Base-by-base conservation (phyloP, 2,797 vertebrate species). In the Ciconia nigra region DNA sequence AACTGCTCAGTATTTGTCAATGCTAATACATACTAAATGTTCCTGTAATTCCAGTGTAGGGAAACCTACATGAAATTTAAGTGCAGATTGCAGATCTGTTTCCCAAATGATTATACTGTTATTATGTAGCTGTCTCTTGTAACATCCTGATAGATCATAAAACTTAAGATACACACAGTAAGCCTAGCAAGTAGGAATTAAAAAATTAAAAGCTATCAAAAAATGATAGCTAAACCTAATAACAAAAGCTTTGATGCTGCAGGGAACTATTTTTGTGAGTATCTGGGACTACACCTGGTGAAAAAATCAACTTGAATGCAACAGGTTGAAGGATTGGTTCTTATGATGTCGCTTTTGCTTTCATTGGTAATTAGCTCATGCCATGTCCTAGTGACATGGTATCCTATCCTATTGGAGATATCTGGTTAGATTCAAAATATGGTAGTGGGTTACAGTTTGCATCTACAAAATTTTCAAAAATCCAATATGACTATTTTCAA, bases 341-440 rank as follows among this genome's bases (percentile, higher is more conserved):
- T 42, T 37, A 5, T 0, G 1, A 8, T 44, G 31, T 62, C 0
- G 0, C 22, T 91, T 73, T 28, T 55, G 31, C 57, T 83, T 78
- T 46, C 25, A 20, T 24, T 29, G 67, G 37, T 58, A 66, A 52
- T 88, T n/a, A 41, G 25, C 31, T 81, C 25, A 15, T 69, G 57
- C 41, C 24, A 25, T 46, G 55, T 19, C 44, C 22, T 33, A 13
- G 31, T 62, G 72, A 63, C 16, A 8, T 24, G 47, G 21, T 76
- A 16, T 49, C 54, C 47, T 55, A 5, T 59, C 42, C 54, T 33
- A 3, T 1, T 58, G 25, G 25, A 90, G 58, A 58, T 37, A 42
- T 33, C 54, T 65, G 33, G 5, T 54, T 54, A 76, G 35, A 62
- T 65, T 51, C 65, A 51, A 72, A 72, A 66, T 61, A 28, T 5